These are phyloP conservation scores for Flexamia atlantica DNA, from an alignment of 2,888 invertebrate genomes.

Conservation along the genomic window DNA sequence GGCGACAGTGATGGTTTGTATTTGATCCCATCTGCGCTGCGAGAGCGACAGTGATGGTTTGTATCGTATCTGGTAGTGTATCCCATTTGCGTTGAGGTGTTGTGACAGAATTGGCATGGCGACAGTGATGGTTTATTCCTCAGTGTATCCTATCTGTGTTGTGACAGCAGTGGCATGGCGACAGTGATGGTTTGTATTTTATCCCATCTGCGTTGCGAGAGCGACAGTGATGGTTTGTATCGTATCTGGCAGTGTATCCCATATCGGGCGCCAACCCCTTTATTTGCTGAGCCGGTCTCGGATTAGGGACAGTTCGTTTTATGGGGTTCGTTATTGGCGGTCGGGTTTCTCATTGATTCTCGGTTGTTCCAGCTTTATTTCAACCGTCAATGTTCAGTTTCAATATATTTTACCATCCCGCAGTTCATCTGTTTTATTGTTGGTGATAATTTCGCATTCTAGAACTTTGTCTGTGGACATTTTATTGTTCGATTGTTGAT, in stretches of 20 bases:
- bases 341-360: constrained; percentile 54
- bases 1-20: too few relatives aligned
- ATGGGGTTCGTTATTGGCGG: constrained; percentile 51
- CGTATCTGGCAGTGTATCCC: not conserved
- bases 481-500: too few relatives aligned
- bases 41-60: too few relatives aligned
- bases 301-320: constrained; percentile 53
- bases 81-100: too few relatives aligned
- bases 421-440: constrained; percentile 5
- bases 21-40: too few relatives aligned
- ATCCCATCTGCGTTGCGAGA: too few relatives aligned
- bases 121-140: too few relatives aligned
- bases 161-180: not conserved
- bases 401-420: constrained; percentile 20
- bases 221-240: not conserved
- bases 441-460: too few relatives aligned
- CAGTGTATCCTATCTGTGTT: too few relatives aligned
- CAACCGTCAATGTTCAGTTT: constrained; percentile 23
- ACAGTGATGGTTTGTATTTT: not conserved
- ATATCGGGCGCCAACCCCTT: constrained; percentile 35
- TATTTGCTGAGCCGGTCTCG: constrained; percentile 57
- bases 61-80: too few relatives aligned
- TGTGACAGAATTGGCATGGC: too few relatives aligned
- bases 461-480: too few relatives aligned
- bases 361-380: constrained; percentile 45